These are phyloP conservation scores for Scolanthus callimorphus DNA, from an alignment of 92 coral and sea anemone species.

Conservation along the genomic window DNA sequence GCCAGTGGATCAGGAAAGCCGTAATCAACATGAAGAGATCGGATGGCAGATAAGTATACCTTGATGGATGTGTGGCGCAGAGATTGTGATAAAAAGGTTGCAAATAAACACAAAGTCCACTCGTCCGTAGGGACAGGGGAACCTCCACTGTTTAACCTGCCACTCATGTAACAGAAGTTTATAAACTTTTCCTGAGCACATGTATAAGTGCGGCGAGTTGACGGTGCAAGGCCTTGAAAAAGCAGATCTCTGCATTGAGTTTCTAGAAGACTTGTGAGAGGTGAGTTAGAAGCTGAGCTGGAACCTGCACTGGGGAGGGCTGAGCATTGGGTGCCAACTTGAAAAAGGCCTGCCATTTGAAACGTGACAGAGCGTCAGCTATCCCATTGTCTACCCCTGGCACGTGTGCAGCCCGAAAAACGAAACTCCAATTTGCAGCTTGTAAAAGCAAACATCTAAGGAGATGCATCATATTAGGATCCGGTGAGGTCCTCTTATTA, in stretches of 20 bases:
- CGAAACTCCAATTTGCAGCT: neutral
- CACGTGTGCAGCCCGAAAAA: conserved; percentile 8
- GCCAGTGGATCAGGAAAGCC: conserved; percentile 18
- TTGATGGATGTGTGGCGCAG: conserved; percentile 8
- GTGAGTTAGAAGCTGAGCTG: conserved; percentile 1
- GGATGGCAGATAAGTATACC: conserved; percentile 17
- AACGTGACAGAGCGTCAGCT: conserved; percentile 25
- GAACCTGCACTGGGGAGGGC: neutral
- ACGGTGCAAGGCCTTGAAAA: conserved; percentile 15
- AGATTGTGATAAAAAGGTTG: neutral
- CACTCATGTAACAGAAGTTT: conserved; percentile 10
- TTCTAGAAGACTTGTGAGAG: conserved; percentile 2
- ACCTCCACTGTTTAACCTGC: neutral
- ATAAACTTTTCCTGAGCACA: conserved; percentile 17
- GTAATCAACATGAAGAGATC: too few relatives aligned
- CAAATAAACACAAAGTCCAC: conserved; percentile 14
- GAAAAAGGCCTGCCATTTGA: conserved; percentile 9
- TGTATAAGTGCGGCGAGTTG: conserved; percentile 14
- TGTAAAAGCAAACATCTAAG: neutral
- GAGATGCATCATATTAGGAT: neutral
- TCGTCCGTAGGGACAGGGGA: conserved; percentile 23
- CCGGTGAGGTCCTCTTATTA: too few relatives aligned
- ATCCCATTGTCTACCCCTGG: conserved; percentile 9
- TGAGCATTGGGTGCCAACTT: neutral
- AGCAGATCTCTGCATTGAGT: neutral